Percentiles rank a stretch among this genome's conserved stretches.
Conservation (phyloP, 2,797 vertebrate genomes). For the Pantherophis alleghaniensis region DNA sequence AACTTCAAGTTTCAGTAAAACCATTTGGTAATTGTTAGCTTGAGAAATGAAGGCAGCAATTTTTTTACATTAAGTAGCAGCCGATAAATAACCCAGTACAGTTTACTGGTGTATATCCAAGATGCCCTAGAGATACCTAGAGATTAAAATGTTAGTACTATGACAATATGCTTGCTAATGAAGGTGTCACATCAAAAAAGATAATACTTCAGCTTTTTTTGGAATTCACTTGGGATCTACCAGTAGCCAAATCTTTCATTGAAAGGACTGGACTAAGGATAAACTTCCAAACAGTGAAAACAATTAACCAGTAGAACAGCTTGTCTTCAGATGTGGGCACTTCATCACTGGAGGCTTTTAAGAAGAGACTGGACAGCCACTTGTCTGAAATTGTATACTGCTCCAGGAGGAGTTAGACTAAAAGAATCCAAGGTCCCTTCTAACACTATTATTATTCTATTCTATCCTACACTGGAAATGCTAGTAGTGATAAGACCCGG, state of each 20-base stretch:
- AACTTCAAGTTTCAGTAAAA: constrained; percentile 67
- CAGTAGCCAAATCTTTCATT: background rate
- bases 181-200: background rate
- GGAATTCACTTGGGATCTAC: background rate
- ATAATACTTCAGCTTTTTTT: background rate
- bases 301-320: background rate
- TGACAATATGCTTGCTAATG: background rate
- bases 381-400: no score
- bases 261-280: background rate
- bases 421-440: no score
- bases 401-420: no score
- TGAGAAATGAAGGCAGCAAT: constrained; percentile 5
- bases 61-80: constrained; percentile 18
- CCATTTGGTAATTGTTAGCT: constrained; percentile 47
- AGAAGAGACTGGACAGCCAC: no score
- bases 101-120: background rate
- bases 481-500: background rate
- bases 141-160: background rate
- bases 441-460: no score
- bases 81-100: background rate
- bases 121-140: background rate
- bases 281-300: background rate
- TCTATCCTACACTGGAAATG: background rate
- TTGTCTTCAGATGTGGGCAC: no score
- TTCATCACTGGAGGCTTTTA: no score